Base-by-base conservation (phyloP, 1,140 invertebrate genomes). In the Frieseomelitta varia region DNA sequence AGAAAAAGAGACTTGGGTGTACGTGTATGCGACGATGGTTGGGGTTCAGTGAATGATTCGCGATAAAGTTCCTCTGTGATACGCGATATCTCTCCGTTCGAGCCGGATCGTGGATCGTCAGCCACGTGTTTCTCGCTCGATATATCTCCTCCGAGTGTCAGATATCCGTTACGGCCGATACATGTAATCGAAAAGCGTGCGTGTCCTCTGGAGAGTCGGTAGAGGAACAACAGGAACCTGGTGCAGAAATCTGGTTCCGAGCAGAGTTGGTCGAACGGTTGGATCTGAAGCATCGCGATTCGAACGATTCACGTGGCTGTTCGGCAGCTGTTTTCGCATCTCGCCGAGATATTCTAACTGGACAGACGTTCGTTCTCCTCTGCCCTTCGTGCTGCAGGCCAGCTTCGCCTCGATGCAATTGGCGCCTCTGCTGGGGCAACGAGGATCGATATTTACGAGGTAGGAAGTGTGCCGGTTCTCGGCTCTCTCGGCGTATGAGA, bases 391-490 rank as follows among this genome's bases (percentile, higher is more conserved):
- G 39, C 39, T 30, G 21, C 51, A 30, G 30, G 75, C 65, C 65
- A 61, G 51, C 47, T 85, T 80, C 63, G 76, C 74, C 63, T 72
- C 78, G 73, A 78, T 58, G 75, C 79, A 65, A 65, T 72, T 68
- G 79, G 55, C 80, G 61, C 72, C 79, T 30, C 61, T 65, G 63
- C 79, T 84, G 79, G 84, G 68, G 79, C 34, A 75, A 81, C 75
- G 14, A 65, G 71, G 82, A 90, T 89, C 88, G 88, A 90, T 90
- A 89, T 87, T 89, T 83, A 90, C 88, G 79, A 90, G 88, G 88
- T 90, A 90, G 74, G 85, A 79, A 71, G 79, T 14, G 76, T 78
- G 27, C 27, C 4, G 63, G 55, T 47, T 11, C 30, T 30, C 39
- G 39, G 39, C 8, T 47, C 39, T 47, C 39, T 39, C 39, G 39